Conservation (phyloP, 2,797 vertebrate genomes). For the Astyanax mexicanus region DNA sequence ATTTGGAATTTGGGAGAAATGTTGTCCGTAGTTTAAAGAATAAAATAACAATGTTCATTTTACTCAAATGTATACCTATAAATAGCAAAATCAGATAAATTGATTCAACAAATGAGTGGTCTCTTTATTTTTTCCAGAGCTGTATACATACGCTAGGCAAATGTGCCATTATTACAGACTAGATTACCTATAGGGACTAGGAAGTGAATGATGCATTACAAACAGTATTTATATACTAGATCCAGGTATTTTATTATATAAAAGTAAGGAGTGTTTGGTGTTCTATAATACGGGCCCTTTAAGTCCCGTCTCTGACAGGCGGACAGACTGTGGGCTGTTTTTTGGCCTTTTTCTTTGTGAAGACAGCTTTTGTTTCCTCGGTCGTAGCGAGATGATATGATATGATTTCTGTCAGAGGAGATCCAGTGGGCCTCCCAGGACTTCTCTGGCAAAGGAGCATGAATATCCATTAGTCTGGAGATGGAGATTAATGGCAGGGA, state of each 20-base stretch:
- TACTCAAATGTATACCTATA: too few relatives aligned
- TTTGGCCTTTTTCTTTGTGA: slow-evolving; percentile 60
- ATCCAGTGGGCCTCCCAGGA: slow-evolving; percentile 65
- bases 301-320: slow-evolving; percentile 30
- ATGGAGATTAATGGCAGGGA: slow-evolving; percentile 78
- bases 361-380: slow-evolving; percentile 74
- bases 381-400: slow-evolving; percentile 75
- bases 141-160: too few relatives aligned
- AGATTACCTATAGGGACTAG: neutral
- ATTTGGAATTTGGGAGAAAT: too few relatives aligned
- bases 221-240: neutral
- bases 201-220: neutral
- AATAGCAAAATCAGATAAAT: too few relatives aligned
- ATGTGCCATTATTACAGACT: too few relatives aligned
- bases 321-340: slow-evolving; percentile 38
- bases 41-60: too few relatives aligned
- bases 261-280: neutral
- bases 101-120: too few relatives aligned
- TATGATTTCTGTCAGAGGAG: slow-evolving; percentile 74
- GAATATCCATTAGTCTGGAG: slow-evolving; percentile 78
- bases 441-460: slow-evolving; percentile 75
- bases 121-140: too few relatives aligned
- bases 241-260: neutral
- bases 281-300: neutral
- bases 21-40: too few relatives aligned